Base-by-base conservation (phyloP, 2,888 invertebrate species). In the Pristionchus japonicus region DNA sequence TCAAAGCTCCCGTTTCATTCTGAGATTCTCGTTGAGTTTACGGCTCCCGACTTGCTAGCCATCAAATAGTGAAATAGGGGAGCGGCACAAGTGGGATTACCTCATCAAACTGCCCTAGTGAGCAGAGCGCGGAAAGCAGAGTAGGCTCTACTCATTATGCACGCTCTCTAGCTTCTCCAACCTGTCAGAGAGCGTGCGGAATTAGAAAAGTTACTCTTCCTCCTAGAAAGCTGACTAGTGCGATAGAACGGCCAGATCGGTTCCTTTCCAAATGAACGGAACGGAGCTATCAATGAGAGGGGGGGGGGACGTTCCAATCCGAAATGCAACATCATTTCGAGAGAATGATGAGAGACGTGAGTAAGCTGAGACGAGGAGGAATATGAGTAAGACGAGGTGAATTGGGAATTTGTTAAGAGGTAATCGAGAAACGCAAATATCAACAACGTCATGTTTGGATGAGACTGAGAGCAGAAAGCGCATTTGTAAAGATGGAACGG, bases 311-410 rank as follows among this genome's bases (percentile, higher is more conserved):
- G 70, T 70, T 70, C 70, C 70, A 23, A 31, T 7, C 31, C 70
- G 70, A 37, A n/a, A 37, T 37, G 37, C 70, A 37, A 70, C 34
- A 70, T 70, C 70, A 70, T 70, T 64, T 64, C 31, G 7, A n/a
- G 70, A 70, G 70, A n/a, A n/a, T 70, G 70, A 70, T 37, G 64
- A 64, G 27, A 31, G 37, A 40, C 64, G 37, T 70, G 70, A 70
- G 37, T 23, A 70, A 70, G 70, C 70, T 20, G 70, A 37, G 37
- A 70, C 70, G 70, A 70, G 7, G 31, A 20, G 70, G 23, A 70
- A 37, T 11, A 20, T 70, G 70, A 70, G 70, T 27, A 70, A 70
- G 20, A 2, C 3, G 37, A 70, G 37, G 70, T 7, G 37, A 70
- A 70, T 64, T 70, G 70, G 37, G 37, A 20, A 37, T 37, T 70